Base-by-base conservation (phyloP, 2,113 vertebrate genomes). In the Hydrochoerus hydrochaeris region DNA sequence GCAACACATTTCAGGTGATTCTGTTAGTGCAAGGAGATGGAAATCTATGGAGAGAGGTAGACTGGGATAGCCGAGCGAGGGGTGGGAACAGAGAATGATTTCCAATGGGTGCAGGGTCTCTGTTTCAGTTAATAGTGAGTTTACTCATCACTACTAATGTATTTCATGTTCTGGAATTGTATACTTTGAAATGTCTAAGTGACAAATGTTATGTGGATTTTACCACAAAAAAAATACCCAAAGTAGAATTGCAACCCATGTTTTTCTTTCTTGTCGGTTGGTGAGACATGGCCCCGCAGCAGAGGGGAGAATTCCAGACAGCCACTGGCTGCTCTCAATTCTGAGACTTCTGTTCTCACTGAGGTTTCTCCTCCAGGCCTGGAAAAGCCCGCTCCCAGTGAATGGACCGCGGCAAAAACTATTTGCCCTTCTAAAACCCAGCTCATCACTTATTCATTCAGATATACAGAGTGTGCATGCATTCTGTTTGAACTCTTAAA, bases 261-360 rank as follows among this genome's bases (percentile, higher is more conserved):
- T 26, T 69, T 49, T 32, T 1, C 35, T 49, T 3, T 1, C 32
- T 60, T 63, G 69, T 14, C 32, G 11, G 16, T 38, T 22, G 12
- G 2, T 44, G 30, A n/a, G 30, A 11, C 7, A n/a, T 52, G 28
- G 49, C 12, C 32, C 8, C 11, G 8, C 26, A 9, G 7, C 38
- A 38, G 67, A 2, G 41, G 54, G 16, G 12, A 17, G 24, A 46
- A 14, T 69, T 28, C 2, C 14, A 44, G 60, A 38, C 0, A 32
- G 16, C 7, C 26, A 3, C 3, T 2, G 41, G 46, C 17, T 24
- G 81, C 22, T 11, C 16, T 20, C 16, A 8, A 26, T 1, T 7
- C 63, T 30, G 3, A 14, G 14, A 28, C 28, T 41, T 11, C 24
- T 57, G 26, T 3, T 2, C 32, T 57, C 63, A 17, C 22, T 94